Base-by-base conservation (phyloP, 2,113 vertebrate genomes). In the Atlantisia rogersi region DNA sequence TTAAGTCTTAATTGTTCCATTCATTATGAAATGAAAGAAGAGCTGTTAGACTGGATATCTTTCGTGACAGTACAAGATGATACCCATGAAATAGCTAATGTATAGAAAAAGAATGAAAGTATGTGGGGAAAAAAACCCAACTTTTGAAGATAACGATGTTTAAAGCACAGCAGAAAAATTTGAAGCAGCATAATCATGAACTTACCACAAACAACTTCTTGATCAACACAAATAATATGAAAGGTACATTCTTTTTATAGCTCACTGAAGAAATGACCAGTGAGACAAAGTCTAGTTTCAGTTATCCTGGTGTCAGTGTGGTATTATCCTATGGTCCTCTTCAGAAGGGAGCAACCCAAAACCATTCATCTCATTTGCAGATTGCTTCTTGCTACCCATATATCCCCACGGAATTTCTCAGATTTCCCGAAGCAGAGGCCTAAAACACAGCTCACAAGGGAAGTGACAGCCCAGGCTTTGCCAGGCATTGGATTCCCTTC, bases 1-100 rank as follows among this genome's bases (percentile, higher is more conserved):
- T 98, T 98, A 98, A 97, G 95, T 92, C 95, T 95, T 98, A 98
- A 98, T 98, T 98, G 94, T 96, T 71, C 77, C 42, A 70, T 94
- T 97, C 15, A 0, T 96, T 96, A 86, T 83, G 82, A 95, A 97
- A 97, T 96, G 88, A 97, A 98, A 97, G 90, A 97, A 96, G 89
- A 70, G 71, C 70, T 96, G 74, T 92, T 97, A 88, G 59, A 79
- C 86, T 94, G 40, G 46, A 53, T 95, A 71, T 96, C 93, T 95
- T 97, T 92, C 64, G 26, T 70, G 77, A 86, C 62, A 92, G 63
- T 91, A 95, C n/a, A 91, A 79, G 65, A 83, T 94, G 75, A 80
- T 76, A 80, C 35, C 1, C 3, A 52, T 44, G 86, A 93, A 97
- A 95, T 75, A 76, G 52, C 37, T 77, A 74, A 93, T 19, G 28